Evolutionary conservation across 2,888 invertebrate genomes (phyloP).

Genomic region (Nomada fucata): DNA sequence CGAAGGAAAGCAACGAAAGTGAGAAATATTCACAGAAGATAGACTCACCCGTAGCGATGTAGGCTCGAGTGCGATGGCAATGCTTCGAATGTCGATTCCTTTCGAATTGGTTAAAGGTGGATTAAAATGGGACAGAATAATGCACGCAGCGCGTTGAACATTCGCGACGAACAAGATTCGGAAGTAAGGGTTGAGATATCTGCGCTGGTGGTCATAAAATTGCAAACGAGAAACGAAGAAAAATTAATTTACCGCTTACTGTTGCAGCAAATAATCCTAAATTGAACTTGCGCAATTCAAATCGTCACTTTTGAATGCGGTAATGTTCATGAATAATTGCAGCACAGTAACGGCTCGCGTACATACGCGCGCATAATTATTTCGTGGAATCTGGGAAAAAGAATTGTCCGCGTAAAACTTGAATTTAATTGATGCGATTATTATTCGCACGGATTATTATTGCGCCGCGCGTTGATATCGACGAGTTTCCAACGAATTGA

Average conservation of each 20-base stretch:
- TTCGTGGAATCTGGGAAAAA: background rate
- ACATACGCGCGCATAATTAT: background rate
- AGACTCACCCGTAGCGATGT: slow-evolving; percentile 20
- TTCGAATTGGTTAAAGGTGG: background rate
- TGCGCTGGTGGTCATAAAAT: background rate
- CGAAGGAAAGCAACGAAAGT: slow-evolving; percentile 43
- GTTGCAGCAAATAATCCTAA: too few relatives aligned
- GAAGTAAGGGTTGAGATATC: background rate
- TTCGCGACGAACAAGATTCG: background rate
- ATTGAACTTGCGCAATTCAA: too few relatives aligned
- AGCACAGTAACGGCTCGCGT: background rate
- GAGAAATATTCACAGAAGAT: slow-evolving; percentile 33
- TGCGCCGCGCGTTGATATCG: too few relatives aligned
- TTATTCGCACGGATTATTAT: background rate
- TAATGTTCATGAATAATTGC: background rate
- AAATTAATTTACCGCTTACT: too few relatives aligned
- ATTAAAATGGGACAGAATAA: slow-evolving; percentile 20
- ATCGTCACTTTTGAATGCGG: background rate
- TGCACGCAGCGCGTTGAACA: background rate
- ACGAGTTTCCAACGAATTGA: too few relatives aligned
- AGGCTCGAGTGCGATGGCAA: slow-evolving; percentile 9
- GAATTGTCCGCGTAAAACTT: background rate
- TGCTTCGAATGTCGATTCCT: slow-evolving; percentile 21
- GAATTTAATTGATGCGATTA: background rate
- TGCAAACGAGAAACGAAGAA: too few relatives aligned